Base-by-base conservation (phyloP, 2,113 vertebrate species). In the Tautogolabrus adspersus region DNA sequence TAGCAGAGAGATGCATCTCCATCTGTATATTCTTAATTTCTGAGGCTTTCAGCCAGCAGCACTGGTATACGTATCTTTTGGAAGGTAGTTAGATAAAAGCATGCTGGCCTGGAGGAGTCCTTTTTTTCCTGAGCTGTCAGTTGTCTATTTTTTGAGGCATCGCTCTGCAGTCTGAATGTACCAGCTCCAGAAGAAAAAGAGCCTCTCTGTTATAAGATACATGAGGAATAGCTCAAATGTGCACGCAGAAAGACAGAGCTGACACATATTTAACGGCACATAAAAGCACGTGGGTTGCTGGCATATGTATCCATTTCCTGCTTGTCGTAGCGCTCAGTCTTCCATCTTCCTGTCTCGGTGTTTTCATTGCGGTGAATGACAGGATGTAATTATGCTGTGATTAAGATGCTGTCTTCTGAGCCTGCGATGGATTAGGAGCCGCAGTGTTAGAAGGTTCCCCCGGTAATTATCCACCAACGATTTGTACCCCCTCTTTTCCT, bases 301-400 rank as follows among this genome's bases (percentile, higher is more conserved):
- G 73, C 78, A 80, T 68, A 75, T 61, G 73, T 87, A 86, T 88
- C 84, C 75, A 84, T 91, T 90, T 92, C 88, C 89, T 88, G 72
- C 78, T 67, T 68, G 87, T 78, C 69, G 68, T 87, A 77, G 72
- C 34, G 73, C 72, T 83, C 70, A 18, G 61, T 83, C 88, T 70
- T 87, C 79, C 72, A 81, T 85, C 85, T 90, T 90, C 87, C 91
- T 85, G 87, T 84, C 84, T 85, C 64, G 0, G 65, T 90, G 83
- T 89, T 92, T 90, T 87, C 83, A 86, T 83, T 84, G 85, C 57
- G 19, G 66, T 90, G 88, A 92, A 89, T 88, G 90, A 89, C 90
- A 89, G 91, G 89, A 87, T 90, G 90, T 91, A 90, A 92, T 93
- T 92, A 92, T 49, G 79, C 75, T 61, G 79, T 91, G 90, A 92